Base-by-base conservation (phyloP, 2,888 invertebrate species). In the Volucella inanis region DNA sequence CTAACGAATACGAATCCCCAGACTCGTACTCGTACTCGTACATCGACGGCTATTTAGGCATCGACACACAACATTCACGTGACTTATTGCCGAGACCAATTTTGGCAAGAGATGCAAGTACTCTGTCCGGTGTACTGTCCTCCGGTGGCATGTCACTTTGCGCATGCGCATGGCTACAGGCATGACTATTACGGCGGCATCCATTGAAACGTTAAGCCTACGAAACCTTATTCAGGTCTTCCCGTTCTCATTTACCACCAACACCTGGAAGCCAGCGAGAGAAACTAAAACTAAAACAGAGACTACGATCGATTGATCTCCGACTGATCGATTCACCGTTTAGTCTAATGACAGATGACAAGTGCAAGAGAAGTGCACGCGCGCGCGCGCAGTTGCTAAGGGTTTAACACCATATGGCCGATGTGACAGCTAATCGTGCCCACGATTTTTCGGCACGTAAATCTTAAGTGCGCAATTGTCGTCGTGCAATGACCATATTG, bases 11-110 rank as follows among this genome's bases (percentile, higher is more conserved):
- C 52, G 18, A 22, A 22, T 22, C 18, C 18, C 18, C 18, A 22
- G 18, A 22, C 18, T 22, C 18, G 45, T 22, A 55, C 55, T 38
- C 31, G 49, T 22, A 22, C 2, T 22, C 18, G 18, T 22, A 22
- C 3, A 22, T 22, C 18, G 18, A 22, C 72, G 54, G 59, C 74
- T 68, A 79, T 74, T 74, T 62, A 52, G 64, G 70, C 74, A 84
- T 57, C 65, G 71, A 70, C 70, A 72, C 59, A 79, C 61, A 81
- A 64, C 81, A 81, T 85, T 76, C 85, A 81, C 62, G 85, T 85
- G 85, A 85, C 81, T 85, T 85, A 85, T 85, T 85, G 85, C 81
- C 71, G 68, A 72, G 81, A 81, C 85, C 85, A 81, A 85, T 81
- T 85, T 85, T 79, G 85, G 85, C 50, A 71, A 72, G 85, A 71